These are phyloP conservation scores for Stegana nigrithorax DNA, from an alignment of 2,888 invertebrate genomes.

Conservation along the genomic window DNA sequence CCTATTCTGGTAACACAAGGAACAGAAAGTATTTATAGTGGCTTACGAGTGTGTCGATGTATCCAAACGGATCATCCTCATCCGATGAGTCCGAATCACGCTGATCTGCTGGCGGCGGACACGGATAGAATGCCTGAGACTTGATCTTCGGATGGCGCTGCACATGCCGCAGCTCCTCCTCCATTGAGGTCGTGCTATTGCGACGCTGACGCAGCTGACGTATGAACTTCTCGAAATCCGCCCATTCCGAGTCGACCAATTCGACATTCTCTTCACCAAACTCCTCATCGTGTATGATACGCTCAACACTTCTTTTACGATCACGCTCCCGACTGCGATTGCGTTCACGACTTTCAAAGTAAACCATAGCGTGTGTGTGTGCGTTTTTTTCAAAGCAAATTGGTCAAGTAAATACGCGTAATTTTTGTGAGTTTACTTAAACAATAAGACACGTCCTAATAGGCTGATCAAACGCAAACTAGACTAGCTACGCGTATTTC, in stretches of 20 bases:
- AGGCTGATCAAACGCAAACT: no score
- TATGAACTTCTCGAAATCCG: conserved; percentile 67
- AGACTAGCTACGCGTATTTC: no score
- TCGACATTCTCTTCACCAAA: conserved; percentile 68
- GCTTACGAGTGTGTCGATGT: conserved; percentile 68
- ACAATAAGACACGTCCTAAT: no score
- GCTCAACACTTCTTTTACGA: conserved; percentile 47
- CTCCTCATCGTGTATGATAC: conserved; percentile 66
- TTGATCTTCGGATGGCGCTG: conserved; percentile 61
- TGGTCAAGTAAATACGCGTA: no score
- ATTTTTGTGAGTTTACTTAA: no score
- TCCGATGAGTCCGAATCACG: conserved; percentile 65
- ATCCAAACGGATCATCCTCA: conserved; percentile 67
- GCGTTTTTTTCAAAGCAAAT: no score
- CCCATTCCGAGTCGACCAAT: conserved; percentile 68
- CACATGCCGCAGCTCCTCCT: conserved; percentile 60
- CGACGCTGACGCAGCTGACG: conserved; percentile 66
- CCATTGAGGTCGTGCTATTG: conserved; percentile 63
- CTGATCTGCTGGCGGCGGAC: conserved; percentile 64
- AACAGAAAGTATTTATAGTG: conserved; percentile 28
- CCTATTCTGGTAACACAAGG: not conserved
- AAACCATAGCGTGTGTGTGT: conserved; percentile 40
- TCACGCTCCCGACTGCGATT: conserved; percentile 47
- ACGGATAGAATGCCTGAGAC: conserved; percentile 67
- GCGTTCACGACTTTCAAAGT: conserved; percentile 48